Conservation (phyloP, 2,113 vertebrate species). For the Salvelinus fontinalis region DNA sequence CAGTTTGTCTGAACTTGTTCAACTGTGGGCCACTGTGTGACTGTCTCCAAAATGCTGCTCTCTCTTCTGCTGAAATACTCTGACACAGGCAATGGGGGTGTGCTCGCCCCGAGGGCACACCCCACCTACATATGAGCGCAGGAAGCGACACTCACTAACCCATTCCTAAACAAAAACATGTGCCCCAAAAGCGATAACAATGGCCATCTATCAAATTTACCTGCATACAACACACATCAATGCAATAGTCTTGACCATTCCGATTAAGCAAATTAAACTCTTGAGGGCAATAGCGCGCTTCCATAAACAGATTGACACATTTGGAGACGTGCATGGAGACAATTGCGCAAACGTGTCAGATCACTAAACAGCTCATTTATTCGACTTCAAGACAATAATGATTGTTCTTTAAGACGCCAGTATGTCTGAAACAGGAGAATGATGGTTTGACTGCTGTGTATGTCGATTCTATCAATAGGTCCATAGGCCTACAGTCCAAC, state of each 20-base stretch:
- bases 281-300: not conserved
- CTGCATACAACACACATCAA: slow-evolving; percentile 18
- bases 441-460: no score
- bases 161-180: slow-evolving; percentile 14
- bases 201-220: slow-evolving; percentile 12
- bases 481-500: no score
- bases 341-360: no score
- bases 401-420: no score
- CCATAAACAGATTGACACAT: no score
- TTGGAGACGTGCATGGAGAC: no score
- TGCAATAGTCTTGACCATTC: not conserved
- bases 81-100: slow-evolving; percentile 69
- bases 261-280: not conserved
- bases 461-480: no score
- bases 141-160: slow-evolving; percentile 38
- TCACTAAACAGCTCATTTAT: no score
- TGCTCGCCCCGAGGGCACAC: slow-evolving; percentile 68
- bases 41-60: slow-evolving; percentile 57
- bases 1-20: slow-evolving; percentile 33
- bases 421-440: no score
- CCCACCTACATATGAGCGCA: slow-evolving; percentile 57
- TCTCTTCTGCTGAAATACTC: slow-evolving; percentile 65
- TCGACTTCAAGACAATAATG: no score
- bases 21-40: slow-evolving; percentile 23
- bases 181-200: slow-evolving; percentile 28